Evolutionary conservation across 2,888 invertebrate genomes (phyloP).

Genomic region (Vannuccia rotundouncinata): DNA sequence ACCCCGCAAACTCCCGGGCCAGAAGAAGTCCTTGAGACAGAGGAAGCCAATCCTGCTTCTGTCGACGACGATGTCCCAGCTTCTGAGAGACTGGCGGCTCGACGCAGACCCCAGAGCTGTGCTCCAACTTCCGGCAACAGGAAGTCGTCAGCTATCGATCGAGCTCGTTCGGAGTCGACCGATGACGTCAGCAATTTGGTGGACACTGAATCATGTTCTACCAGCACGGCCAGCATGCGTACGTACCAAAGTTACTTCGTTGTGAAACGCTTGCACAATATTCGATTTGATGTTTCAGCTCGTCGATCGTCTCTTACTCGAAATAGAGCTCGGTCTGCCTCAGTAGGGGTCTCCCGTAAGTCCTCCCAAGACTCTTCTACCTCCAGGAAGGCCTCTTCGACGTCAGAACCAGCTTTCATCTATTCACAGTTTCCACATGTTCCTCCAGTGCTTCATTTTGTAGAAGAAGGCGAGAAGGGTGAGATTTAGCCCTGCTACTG

Average conservation of each 20-base stretch:
- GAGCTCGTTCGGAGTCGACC: too few relatives aligned
- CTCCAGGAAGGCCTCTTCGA: too few relatives aligned
- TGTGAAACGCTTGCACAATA: too few relatives aligned
- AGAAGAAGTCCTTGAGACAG: neutral
- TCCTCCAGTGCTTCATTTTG: constrained; percentile 72
- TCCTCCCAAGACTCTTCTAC: too few relatives aligned
- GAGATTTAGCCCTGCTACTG: too few relatives aligned
- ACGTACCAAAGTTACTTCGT: too few relatives aligned
- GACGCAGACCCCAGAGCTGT: neutral
- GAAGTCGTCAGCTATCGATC: too few relatives aligned
- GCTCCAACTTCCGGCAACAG: neutral
- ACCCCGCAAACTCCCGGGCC: neutral
- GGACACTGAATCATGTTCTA: neutral
- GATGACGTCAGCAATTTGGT: neutral
- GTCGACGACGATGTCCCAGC: neutral
- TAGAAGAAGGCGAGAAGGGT: constrained; percentile 65
- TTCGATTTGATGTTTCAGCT: too few relatives aligned
- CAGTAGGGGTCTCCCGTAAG: too few relatives aligned
- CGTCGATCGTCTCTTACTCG: too few relatives aligned
- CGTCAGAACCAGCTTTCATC: too few relatives aligned
- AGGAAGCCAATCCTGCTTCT: neutral
- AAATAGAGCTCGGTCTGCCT: too few relatives aligned
- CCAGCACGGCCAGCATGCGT: neutral
- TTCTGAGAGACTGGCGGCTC: neutral
- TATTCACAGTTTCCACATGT: constrained; percentile 52